Conservation (phyloP, 2,888 invertebrate genomes). For the Volucella inanis region DNA sequence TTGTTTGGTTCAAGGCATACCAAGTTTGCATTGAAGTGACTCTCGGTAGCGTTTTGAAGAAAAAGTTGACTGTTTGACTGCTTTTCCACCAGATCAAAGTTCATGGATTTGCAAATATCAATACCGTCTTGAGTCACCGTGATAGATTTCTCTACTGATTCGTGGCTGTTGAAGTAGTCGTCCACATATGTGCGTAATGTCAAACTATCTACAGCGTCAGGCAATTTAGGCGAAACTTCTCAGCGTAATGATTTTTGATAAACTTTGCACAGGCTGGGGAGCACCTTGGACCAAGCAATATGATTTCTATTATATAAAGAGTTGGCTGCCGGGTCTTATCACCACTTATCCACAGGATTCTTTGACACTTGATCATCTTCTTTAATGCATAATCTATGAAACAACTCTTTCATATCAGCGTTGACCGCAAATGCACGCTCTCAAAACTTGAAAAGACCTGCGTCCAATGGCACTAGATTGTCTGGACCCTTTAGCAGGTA, state of each 20-base stretch:
- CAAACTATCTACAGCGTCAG: neutral
- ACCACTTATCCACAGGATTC: neutral
- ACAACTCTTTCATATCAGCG: slow-evolving; percentile 6
- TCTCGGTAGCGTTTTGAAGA: neutral
- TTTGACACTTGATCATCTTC: slow-evolving; percentile 13
- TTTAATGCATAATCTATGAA: slow-evolving; percentile 9
- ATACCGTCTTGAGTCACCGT: slow-evolving; percentile 9
- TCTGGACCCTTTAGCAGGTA: too few species aligned
- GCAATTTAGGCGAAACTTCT: too few species aligned
- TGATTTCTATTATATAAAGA: too few species aligned
- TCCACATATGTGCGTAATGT: slow-evolving; percentile 3
- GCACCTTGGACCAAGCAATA: too few species aligned
- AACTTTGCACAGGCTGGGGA: too few species aligned
- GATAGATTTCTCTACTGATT: neutral
- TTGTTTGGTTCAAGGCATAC: too few species aligned
- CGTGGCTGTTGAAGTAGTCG: slow-evolving; percentile 25
- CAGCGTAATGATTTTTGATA: too few species aligned
- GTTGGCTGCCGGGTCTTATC: neutral
- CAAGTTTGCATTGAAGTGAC: too few species aligned
- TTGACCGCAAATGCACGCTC: too few species aligned
- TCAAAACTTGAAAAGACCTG: slow-evolving; percentile 5
- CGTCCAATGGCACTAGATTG: neutral
- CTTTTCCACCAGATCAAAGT: slow-evolving; percentile 9
- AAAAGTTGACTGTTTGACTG: slow-evolving; percentile 16
- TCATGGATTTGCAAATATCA: slow-evolving; percentile 15